Base-by-base conservation (phyloP, 92 coral and sea anemone genomes). In the Epizoanthus ramosus region DNA sequence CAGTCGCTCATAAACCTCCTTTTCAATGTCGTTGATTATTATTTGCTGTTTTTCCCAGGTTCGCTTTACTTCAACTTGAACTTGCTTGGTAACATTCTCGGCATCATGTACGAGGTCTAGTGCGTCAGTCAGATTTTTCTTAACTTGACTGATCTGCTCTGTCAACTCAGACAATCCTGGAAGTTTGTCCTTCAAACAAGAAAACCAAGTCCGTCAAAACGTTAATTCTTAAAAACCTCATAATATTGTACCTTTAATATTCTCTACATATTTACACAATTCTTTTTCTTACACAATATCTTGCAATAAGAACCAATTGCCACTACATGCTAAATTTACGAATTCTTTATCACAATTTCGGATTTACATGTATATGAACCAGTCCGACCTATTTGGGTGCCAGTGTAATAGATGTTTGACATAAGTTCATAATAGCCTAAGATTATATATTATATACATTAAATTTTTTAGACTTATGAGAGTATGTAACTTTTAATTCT, bases 111-210 rank as follows among this genome's bases (percentile, higher is more conserved):
- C 82, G 18, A 77, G 57, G 25, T 61, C 57, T 59, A 56, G 63
- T 12, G 71, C 71, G 33, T 77, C 82, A 7, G 57, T 77, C 39
- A 77, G 71, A 63, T 77, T 77, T 70, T 60, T 61, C 8, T 61
- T 77, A 37, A 77, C 63, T 10, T 63, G 70, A 33, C 21, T 2
- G 47, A 77, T 77, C 21, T 59, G 70, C 70, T 77, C 71, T 43
- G 57, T 63, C 52, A 77, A 77, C 19, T 77, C 82, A 5, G 82
- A 77, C 50, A 77, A 77, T 43, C 71, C 82, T 12, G 82, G 82
- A 22, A 77, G 81, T 68, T 76, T 76, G 35, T 76, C 81, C 81
- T 76, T 59, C 12, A 13, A 60, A 33, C 2, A 65, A 14, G 16
- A 65, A 65, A 65, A 17, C 35, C 25, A 17, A 59, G 12, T 59